These are phyloP conservation scores for Phalloptychus januarius DNA, from an alignment of 2,797 vertebrate species.

Conservation along the genomic window DNA sequence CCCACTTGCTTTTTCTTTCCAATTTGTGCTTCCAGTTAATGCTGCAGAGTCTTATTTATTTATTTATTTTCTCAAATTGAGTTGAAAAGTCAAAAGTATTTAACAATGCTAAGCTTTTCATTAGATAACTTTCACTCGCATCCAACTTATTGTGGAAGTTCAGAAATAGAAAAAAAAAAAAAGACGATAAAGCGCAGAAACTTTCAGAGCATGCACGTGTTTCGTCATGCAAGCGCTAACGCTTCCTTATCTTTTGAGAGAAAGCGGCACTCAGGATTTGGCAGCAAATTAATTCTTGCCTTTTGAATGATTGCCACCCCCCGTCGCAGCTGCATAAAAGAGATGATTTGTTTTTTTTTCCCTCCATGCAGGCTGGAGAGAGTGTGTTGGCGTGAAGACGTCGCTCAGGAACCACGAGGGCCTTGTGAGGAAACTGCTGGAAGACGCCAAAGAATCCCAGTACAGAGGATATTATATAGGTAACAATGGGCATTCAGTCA, in stretches of 20 bases:
- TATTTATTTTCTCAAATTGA: constrained; percentile 6
- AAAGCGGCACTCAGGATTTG: constrained; percentile 21
- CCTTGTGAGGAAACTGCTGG: constrained; percentile 73
- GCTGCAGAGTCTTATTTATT: not conserved
- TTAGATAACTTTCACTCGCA: not conserved
- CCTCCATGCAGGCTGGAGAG: constrained; percentile 75
- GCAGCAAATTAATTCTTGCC: constrained; percentile 40
- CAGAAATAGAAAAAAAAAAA: not conserved
- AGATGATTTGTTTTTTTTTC: constrained; percentile 7
- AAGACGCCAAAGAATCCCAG: constrained; percentile 74
- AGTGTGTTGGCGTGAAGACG: constrained; percentile 76
- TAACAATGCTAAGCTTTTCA: not conserved
- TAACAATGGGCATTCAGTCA: constrained; percentile 32
- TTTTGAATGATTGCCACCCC: constrained; percentile 30
- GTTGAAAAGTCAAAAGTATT: constrained; percentile 4
- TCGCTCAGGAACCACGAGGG: constrained; percentile 68
- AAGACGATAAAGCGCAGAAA: constrained; percentile 24
- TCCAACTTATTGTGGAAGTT: not conserved
- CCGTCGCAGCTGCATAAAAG: constrained; percentile 29
- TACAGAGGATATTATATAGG: constrained; percentile 76
- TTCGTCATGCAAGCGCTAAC: constrained; percentile 7
- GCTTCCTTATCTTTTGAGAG: constrained; percentile 35
- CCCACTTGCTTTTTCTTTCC: constrained; percentile 15
- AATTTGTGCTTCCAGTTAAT: not conserved
- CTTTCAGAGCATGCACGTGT: constrained; percentile 19